Percentiles rank a stretch among this genome's conserved stretches.
Evolutionary conservation across 2,113 vertebrate species (phyloP).

Genomic region (Mellivora capensis): DNA sequence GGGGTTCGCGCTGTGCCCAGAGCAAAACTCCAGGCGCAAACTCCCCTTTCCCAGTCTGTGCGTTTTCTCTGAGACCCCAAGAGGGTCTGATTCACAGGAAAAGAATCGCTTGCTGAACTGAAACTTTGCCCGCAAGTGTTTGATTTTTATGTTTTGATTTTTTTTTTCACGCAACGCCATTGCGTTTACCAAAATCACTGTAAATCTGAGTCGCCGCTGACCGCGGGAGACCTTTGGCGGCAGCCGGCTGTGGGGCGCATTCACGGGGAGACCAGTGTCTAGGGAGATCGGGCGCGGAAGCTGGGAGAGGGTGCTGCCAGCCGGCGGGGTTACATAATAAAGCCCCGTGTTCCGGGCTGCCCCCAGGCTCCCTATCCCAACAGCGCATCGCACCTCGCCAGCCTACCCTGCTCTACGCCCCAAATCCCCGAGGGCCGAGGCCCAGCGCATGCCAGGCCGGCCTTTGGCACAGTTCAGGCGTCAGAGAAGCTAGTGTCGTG

Average conservation of each 20-base stretch:
- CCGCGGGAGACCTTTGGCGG: neutral
- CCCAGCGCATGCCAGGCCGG: neutral
- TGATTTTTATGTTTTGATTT: conserved; percentile 51
- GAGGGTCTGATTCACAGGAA: conserved; percentile 3
- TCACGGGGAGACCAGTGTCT: neutral
- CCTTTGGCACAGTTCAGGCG: neutral
- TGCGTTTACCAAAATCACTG: conserved; percentile 46
- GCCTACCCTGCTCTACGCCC: neutral
- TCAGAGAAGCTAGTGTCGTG: neutral
- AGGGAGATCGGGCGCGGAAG: neutral
- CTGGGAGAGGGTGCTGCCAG: neutral
- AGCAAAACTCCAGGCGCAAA: neutral
- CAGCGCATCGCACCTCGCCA: neutral
- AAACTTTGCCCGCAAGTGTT: conserved; percentile 12
- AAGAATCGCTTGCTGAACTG: neutral
- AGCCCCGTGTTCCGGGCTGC: neutral
- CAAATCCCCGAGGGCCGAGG: neutral
- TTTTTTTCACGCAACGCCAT: neutral
- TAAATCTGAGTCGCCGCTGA: conserved; percentile 20
- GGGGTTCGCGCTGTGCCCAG: neutral
- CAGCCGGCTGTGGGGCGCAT: neutral
- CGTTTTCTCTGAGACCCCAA: neutral
- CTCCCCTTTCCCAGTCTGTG: neutral
- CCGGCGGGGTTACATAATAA: neutral
- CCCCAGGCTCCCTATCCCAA: neutral